Evolutionary conservation across 2,888 invertebrate genomes (phyloP), one percentile per base, ranked within the genome.

Genomic region (Rhagium mordax): DNA sequence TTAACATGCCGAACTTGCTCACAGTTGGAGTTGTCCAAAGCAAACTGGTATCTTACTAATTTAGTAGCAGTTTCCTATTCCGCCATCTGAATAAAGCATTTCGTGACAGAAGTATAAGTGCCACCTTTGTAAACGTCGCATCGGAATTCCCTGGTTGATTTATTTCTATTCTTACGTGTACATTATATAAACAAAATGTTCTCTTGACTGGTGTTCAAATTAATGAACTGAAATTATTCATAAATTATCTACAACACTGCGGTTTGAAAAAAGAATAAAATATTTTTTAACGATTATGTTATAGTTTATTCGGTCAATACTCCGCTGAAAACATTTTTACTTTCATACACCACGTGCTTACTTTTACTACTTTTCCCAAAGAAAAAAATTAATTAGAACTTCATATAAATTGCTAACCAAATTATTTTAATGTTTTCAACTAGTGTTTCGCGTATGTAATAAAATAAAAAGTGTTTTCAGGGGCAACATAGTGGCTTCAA

Each of bases 31-130:
- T 55, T 55, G 20, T 55, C n/a, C 53, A 55, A 20, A 55, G 53
- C 20, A 55, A 55, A 55, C 53, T 55, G 21, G 24, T 48, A 10
- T 16, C 51, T 65, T 33, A 65, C 65, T 65, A 65, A 65, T 65
- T 65, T 65, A 65, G 65, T 51, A 27, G 65, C 65, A 65, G 51
- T 65, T 51, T 65, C 65, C 65, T 51, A 65, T 65, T 65, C 65
- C 51, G 51, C 65, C 16, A 24, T 65, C 53, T 55, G 20, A 55
- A 55, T 55, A 55, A 55, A 55, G 53, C 53, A 21, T 55, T 18
- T 55, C 53, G 21, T 55, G 53, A 55, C 20, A 55, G 20, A 55
- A 20, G 13, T 21, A 15, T 55, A 55, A 55, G 53, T 55, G 53
- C 65, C 48, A 47, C 65, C 65, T 65, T 49, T 65, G 65, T 20